Evolutionary conservation across 2,113 vertebrate species (phyloP).

Genomic region (Hystrix brachyura): DNA sequence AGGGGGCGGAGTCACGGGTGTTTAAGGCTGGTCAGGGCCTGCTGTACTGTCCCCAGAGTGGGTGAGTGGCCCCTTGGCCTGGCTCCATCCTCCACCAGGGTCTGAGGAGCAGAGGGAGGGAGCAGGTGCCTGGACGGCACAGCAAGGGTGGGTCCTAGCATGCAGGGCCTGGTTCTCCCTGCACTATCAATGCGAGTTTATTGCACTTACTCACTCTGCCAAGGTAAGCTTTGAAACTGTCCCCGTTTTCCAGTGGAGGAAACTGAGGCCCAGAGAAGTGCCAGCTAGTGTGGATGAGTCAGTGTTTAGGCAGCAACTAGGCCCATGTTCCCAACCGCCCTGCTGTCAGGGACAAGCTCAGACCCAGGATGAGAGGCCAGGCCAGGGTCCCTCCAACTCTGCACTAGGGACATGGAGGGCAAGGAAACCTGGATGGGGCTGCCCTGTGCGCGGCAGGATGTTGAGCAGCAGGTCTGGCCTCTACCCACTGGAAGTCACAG

Average conservation of each 20-base stretch:
- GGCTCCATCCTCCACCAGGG: background rate
- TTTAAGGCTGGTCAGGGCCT: background rate
- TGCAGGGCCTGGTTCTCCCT: background rate
- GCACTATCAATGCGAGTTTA: rapidly evolving
- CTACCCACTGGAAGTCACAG: background rate
- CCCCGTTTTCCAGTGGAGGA: background rate
- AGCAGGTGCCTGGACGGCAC: background rate
- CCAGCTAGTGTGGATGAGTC: background rate
- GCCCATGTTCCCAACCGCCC: background rate
- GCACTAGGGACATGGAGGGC: rapidly evolving
- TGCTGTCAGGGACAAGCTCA: background rate
- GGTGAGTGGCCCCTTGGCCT: background rate
- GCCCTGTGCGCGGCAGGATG: background rate
- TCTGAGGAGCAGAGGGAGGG: background rate
- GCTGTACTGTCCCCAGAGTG: background rate
- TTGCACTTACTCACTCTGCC: background rate
- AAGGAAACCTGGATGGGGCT: background rate
- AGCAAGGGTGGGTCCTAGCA: too few relatives aligned
- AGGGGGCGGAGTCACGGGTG: background rate
- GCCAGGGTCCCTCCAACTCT: too few relatives aligned
- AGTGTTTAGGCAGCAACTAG: background rate
- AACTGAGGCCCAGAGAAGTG: background rate
- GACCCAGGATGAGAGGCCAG: rapidly evolving
- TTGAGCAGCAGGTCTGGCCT: background rate
- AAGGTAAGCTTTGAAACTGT: background rate